A percentile compares a stretch with the other conserved stretches of the same genome.
Conservation (phyloP, 2,888 invertebrate genomes). For the Acronicta alni region DNA sequence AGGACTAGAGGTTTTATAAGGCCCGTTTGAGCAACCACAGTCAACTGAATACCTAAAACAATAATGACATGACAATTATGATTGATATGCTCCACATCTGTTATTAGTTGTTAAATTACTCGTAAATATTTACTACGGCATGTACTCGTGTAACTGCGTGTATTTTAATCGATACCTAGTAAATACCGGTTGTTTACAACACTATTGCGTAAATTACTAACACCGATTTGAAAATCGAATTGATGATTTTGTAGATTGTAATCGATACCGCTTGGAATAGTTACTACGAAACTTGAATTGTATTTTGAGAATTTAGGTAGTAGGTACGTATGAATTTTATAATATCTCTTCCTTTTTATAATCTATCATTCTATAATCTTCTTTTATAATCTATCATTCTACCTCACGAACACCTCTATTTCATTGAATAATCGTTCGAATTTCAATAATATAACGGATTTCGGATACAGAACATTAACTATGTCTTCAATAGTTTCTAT, state of each 20-base stretch:
- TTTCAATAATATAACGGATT: too few species aligned
- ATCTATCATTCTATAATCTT: too few species aligned
- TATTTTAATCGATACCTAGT: constrained; percentile 42
- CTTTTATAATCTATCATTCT: too few species aligned
- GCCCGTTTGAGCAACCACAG: constrained; percentile 4
- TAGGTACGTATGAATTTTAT: too few species aligned
- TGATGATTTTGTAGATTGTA: not conserved
- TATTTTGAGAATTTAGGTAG: not conserved
- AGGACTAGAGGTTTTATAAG: constrained; percentile 18
- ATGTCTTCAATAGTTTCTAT: too few species aligned
- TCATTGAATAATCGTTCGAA: too few species aligned
- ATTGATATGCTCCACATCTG: constrained; percentile 30
- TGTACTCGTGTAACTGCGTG: constrained; percentile 23
- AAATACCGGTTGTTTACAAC: constrained; percentile 39
- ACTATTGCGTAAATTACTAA: constrained; percentile 21
- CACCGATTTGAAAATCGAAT: constrained; percentile 27
- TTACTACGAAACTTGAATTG: not conserved
- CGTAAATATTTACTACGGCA: constrained; percentile 38
- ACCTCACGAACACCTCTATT: too few species aligned
- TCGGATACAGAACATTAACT: too few species aligned
- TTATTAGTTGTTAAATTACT: constrained; percentile 42
- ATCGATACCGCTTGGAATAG: constrained; percentile 4
- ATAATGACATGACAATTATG: constrained; percentile 37
- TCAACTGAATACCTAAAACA: constrained; percentile 21
- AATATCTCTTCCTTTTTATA: too few species aligned